Evolutionary conservation across 2,113 vertebrate species (phyloP).

Genomic region (Marmota flaviventris): DNA sequence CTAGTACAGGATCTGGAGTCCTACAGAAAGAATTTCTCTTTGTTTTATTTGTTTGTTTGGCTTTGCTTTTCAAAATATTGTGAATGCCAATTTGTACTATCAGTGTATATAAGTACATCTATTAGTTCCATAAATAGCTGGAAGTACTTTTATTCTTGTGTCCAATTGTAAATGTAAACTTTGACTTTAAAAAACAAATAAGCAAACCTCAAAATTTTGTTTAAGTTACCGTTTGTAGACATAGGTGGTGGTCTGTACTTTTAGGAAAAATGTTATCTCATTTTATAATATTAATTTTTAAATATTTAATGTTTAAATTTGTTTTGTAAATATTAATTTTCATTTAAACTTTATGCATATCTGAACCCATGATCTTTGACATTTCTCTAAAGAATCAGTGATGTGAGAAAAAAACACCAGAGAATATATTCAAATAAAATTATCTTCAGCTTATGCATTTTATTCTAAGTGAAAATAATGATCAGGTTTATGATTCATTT

Average conservation of each 20-base stretch:
- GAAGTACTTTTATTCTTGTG: slow-evolving; percentile 28
- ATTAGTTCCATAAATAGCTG: neutral
- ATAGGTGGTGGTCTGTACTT: slow-evolving; percentile 21
- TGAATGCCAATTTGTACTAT: slow-evolving; percentile 15
- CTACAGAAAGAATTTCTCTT: neutral
- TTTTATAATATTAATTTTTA: neutral
- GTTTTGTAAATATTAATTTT: slow-evolving; percentile 11
- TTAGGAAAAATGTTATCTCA: slow-evolving; percentile 27
- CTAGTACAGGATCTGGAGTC: neutral
- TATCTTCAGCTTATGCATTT: neutral
- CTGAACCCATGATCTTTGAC: neutral
- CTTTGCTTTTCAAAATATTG: slow-evolving; percentile 15
- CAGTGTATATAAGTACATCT: neutral
- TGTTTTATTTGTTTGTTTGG: neutral
- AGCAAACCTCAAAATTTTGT: neutral
- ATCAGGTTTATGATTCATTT: slow-evolving; percentile 40
- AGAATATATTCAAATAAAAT: slow-evolving; percentile 47
- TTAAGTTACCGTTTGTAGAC: slow-evolving; percentile 32
- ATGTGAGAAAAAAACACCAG: slow-evolving; percentile 15
- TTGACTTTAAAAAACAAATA: neutral
- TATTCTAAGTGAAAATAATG: slow-evolving; percentile 40
- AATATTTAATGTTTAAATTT: too few relatives aligned
- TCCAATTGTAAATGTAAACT: neutral
- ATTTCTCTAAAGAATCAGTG: slow-evolving; percentile 42
- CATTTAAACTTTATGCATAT: slow-evolving; percentile 25